Evolutionary conservation across 2,113 vertebrate genomes (phyloP), one percentile per base, ranked within the genome.

Genomic region (Xiphophorus maculatus): DNA sequence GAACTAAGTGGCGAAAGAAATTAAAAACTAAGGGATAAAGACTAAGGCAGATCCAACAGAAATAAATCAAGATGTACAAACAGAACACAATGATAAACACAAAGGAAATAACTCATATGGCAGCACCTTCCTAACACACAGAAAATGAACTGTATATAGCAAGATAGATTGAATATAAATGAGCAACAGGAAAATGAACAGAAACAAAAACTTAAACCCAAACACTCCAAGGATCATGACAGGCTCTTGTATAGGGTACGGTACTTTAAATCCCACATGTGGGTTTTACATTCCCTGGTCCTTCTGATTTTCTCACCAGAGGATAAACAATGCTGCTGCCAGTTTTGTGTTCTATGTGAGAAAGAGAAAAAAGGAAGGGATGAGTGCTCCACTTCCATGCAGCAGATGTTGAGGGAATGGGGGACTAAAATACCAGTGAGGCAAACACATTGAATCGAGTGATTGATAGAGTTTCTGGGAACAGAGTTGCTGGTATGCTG

Each of bases 331-430:
- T 27, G 65, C 62, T 74, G 62, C 79, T 71, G 51, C 73, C 66
- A 42, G 74, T 82, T 67, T 73, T 13, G 3, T 81, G 80, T 11
- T 2, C 77, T 77, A 75, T 67, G 83, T 83, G 80, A 78, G 73
- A 58, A 67, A 63, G 65, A 66, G 76, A 73, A 77, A 78, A 30
- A 81, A 51, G 76, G 63, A 84, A 82, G 60, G 81, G 80, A 87
- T 82, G 87, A 83, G 69, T 77, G 79, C 84, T 79, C 71, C 73
- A 73, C 67, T 74, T 82, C 75, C 73, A 81, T 69, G 63, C 9
- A 85, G 85, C 90, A 93, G 91, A 92, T 93, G 93, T 79, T 88
- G 73, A 10, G 91, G 88, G 90, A 88, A 76, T 51, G 70, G n/a
- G 87, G 84, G 75, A 86, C 71, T 71, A 44, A 81, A 89, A 83